Evolutionary conservation across 2,113 vertebrate genomes (phyloP).

Genomic region (Argyrosomus japonicus): DNA sequence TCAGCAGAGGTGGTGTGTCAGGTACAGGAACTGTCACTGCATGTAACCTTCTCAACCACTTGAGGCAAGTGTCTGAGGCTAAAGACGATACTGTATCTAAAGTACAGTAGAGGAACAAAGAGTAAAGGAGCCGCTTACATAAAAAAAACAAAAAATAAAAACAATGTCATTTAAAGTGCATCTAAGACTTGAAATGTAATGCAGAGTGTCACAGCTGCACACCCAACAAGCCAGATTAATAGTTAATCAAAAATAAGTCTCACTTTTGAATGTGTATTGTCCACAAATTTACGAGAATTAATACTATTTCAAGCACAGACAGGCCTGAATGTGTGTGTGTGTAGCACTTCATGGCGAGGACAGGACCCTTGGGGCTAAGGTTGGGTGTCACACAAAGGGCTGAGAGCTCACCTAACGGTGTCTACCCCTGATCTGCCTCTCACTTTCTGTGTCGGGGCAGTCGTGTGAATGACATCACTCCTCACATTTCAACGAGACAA

Average conservation of each 20-base stretch:
- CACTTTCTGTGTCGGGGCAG: constrained; percentile 67
- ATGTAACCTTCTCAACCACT: constrained; percentile 43
- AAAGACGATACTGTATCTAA: constrained; percentile 24
- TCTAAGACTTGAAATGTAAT: constrained; percentile 12
- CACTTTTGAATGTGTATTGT: constrained; percentile 26
- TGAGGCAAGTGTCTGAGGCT: constrained; percentile 52
- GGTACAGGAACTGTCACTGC: constrained; percentile 60
- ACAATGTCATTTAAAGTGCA: constrained; percentile 2
- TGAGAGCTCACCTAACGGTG: constrained; percentile 67
- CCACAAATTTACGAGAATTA: background rate
- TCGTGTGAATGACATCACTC: constrained; percentile 74
- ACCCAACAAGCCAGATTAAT: background rate
- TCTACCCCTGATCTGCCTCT: constrained; percentile 64
- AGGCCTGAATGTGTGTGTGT: constrained; percentile 35
- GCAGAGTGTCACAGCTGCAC: background rate
- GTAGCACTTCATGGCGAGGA: constrained; percentile 47
- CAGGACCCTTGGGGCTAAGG: constrained; percentile 69
- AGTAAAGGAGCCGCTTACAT: constrained; percentile 9
- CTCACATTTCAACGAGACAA: constrained; percentile 73
- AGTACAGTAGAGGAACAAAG: constrained; percentile 22
- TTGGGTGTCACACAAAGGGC: constrained; percentile 71
- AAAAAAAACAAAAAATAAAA: background rate
- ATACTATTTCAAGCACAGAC: constrained; percentile 46
- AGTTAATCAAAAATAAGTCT: constrained; percentile 18
- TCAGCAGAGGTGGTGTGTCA: constrained; percentile 54